Conservation (phyloP, 2,797 vertebrate species). For the Mormyrops boulengeri region DNA sequence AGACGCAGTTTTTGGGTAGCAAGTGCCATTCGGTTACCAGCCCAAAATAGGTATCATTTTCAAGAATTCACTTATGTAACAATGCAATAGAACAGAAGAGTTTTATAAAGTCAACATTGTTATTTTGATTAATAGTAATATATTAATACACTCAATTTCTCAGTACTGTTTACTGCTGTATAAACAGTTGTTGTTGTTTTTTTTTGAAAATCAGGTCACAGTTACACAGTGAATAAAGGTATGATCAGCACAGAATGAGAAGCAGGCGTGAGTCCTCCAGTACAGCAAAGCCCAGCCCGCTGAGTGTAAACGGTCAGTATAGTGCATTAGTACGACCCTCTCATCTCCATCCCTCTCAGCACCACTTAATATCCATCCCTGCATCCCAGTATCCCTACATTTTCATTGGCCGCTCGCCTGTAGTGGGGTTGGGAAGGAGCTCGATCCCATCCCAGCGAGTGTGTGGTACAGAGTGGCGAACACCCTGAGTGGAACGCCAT, state of each 20-base stretch:
- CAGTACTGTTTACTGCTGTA: neutral
- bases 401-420: neutral
- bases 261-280: neutral
- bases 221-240: neutral
- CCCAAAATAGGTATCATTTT: neutral
- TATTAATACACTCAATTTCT: neutral
- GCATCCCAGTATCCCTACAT: neutral
- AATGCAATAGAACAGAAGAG: neutral
- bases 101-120: neutral
- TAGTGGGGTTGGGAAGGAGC: neutral
- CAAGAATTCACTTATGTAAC: neutral
- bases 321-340: neutral
- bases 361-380: neutral
- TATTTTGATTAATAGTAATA: constrained; percentile 9
- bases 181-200: neutral
- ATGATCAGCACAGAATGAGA: neutral
- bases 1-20: neutral
- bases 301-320: neutral
- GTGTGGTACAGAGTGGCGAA: neutral
- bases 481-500: neutral
- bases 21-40: neutral
- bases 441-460: neutral
- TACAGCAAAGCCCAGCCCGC: neutral
- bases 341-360: neutral
- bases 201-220: neutral